Conservation (phyloP, 2,113 vertebrate genomes). For the Macquaria australasica region DNA sequence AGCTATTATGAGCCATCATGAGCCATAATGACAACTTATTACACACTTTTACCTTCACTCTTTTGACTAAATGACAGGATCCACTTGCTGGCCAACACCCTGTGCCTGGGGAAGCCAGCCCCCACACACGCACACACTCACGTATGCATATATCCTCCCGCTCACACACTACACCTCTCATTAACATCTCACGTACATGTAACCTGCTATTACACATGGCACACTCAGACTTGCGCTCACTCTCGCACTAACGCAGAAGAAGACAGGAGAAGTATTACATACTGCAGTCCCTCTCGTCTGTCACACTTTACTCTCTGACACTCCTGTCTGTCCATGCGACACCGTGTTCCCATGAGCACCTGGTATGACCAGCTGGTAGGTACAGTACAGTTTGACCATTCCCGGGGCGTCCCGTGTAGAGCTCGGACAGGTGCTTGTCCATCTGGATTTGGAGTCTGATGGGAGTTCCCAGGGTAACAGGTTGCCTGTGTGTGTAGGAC, state of each 20-base stretch:
- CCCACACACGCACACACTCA: conserved; percentile 26
- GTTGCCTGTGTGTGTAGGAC: conserved; percentile 85
- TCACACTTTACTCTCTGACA: conserved; percentile 7
- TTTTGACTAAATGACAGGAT: conserved; percentile 76
- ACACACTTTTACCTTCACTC: conserved; percentile 63
- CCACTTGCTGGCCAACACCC: conserved; percentile 68
- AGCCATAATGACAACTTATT: conserved; percentile 74
- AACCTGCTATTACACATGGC: conserved; percentile 65
- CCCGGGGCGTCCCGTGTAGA: background rate
- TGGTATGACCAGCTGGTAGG: conserved; percentile 84
- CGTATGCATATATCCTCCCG: conserved; percentile 29
- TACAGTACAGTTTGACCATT: conserved; percentile 18
- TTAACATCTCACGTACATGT: conserved; percentile 56
- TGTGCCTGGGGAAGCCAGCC: conserved; percentile 33
- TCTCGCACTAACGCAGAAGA: conserved; percentile 29
- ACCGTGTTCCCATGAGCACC: conserved; percentile 78
- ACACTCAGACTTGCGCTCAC: conserved; percentile 47
- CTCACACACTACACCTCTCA: conserved; percentile 62
- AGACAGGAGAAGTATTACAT: conserved; percentile 8
- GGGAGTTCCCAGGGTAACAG: conserved; percentile 50
- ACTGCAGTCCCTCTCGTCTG: conserved; percentile 6
- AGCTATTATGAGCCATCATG: conserved; percentile 65
- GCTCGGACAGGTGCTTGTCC: conserved; percentile 9
- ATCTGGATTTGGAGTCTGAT: conserved; percentile 25
- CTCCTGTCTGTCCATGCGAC: conserved; percentile 42